phyloP scores from a whole-genome alignment of 2,888 invertebrate genomes.

The Acleris holmiana region DNA sequence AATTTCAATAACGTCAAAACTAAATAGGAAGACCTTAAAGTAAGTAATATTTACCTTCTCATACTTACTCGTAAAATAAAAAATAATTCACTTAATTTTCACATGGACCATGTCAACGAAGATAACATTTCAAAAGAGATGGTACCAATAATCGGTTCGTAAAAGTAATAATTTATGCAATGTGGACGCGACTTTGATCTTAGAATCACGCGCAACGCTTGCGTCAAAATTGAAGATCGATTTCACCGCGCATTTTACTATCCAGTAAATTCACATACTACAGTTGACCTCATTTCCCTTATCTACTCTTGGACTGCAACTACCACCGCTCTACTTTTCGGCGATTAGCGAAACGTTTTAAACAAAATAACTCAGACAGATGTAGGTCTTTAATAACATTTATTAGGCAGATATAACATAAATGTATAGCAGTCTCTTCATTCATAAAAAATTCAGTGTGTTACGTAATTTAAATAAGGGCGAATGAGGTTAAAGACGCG shows the following conservation, averaged over 20 bases:
- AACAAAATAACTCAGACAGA: conserved; percentile 58
- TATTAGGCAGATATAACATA: conserved; percentile 58
- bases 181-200: not conserved
- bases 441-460: conserved; percentile 67
- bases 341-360: conserved; percentile 50
- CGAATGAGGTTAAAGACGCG: conserved; percentile 61
- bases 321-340: conserved; percentile 47
- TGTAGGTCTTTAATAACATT: conserved; percentile 68
- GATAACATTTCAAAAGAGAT: not conserved
- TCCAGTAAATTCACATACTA: conserved; percentile 32
- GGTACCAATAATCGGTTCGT: not conserved
- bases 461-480: conserved; percentile 66
- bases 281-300: conserved; percentile 37
- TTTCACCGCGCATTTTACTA: conserved; percentile 15
- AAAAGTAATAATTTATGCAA: not conserved
- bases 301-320: conserved; percentile 31
- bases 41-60: not conserved
- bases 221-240: conserved; percentile 15
- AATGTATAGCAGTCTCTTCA: conserved; percentile 55
- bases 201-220: conserved; percentile 4
- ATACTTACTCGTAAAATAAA: not conserved
- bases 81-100: not conserved
- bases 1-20: no score
- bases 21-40: not conserved
- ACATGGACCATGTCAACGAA: not conserved